Base-by-base conservation (phyloP, 2,113 vertebrate species). In the Synchiropus splendidus region DNA sequence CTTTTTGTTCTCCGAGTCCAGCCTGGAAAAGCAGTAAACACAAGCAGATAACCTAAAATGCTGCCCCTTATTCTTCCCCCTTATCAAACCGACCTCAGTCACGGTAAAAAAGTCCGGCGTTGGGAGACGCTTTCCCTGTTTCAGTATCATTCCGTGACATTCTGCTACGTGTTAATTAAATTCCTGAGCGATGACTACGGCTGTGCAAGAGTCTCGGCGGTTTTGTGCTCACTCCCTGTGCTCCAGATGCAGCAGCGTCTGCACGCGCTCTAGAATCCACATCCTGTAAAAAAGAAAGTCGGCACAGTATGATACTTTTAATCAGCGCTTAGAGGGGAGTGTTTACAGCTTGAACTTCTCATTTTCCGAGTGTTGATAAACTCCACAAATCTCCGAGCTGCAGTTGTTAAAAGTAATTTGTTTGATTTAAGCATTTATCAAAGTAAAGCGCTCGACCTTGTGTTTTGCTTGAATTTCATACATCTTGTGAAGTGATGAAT, bases 131-230 rank as follows among this genome's bases (percentile, higher is more conserved):
- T 27, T 27, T 8, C 21, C 21, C 21, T 78, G 66, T 72, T 67
- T 75, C 49, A 62, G 54, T 44, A 31, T 54, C 32, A 49, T 61
- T 61, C 53, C 32, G 56, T 57, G 72, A 54, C 50, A 47, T 71
- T 70, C 45, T 51, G 36, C 41, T 45, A 38, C 50, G 59, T 57
- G 58, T 77, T 83, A 77, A 83, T 80, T 82, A 75, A 75, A 81
- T 75, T 79, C 74, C 64, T 74, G 73, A 83, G 70, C 67, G 70
- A 78, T 74, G 75, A 70, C 51, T 61, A 40, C 30, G 54, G 54
- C 45, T 61, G 16, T 14, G 66, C 45, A 12, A 43, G 18, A 48
- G 68, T 77, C 74, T 79, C 72, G 37, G 54, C 55, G 68, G 68
- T 70, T 72, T 58, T 61, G 59, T 18, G 55, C 47, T 12, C 61